Base-by-base conservation (phyloP, 2,797 vertebrate species). In the Meriones psammophilus region DNA sequence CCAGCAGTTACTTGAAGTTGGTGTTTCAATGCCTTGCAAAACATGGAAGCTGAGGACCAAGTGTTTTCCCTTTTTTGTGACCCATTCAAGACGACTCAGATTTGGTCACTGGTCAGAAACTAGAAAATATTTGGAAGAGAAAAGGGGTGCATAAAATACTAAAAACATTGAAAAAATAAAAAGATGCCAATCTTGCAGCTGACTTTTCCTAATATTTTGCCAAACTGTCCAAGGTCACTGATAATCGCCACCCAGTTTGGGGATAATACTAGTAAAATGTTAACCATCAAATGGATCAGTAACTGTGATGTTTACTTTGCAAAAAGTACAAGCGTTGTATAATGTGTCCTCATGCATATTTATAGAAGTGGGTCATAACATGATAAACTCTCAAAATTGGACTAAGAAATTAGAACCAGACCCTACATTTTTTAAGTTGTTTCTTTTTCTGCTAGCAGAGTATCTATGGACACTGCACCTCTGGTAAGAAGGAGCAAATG, bases 111-210 rank as follows among this genome's bases (percentile, higher is more conserved):
- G 64, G 33, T 84, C 50, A 93, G 64, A 1, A 17, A 77, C 62
- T 88, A 78, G 58, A 95, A 96, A 96, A 95, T 62, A 46, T 56
- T 77, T 94, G 68, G 83, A 92, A 50, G 12, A 17, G 2, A 93
- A 91, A 87, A 94, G 28, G 50, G 17, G n/a, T 17, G 22, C 54
- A 39, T 90, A 14, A 96, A 96, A 94, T 86, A 78, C 90, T 94
- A 92, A 93, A 94, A 97, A 92, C 46, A 86, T 64, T 78, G 36
- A 83, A 93, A 79, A 96, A 96, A 95, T 81, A 96, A 94, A 54
- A 95, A 93, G 30, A 94, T 93, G 64, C 33, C 64, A 94, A 68
- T 28, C 54, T 83, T 86, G 69, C 22, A 28, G 13, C 54, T 74
- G 10, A 58, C 39, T 97, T 96, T 96, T 97, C 73, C 78, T 96